Evolutionary conservation across 2,888 invertebrate species (phyloP).

Genomic region (Orgyia antiqua): DNA sequence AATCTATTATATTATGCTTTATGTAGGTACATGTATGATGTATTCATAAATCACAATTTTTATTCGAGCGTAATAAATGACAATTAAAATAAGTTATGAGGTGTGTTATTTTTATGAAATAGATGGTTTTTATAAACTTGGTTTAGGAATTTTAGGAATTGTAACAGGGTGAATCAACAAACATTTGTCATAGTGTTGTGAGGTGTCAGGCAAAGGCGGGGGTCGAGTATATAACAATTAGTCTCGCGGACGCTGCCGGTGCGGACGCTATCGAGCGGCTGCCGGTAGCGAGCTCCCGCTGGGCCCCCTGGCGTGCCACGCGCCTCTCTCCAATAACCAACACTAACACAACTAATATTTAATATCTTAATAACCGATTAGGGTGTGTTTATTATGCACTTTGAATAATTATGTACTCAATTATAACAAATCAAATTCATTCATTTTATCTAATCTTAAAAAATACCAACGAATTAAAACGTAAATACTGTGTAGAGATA

Average conservation of each 20-base stretch:
- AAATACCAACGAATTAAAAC: slow-evolving; percentile 16
- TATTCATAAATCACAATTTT: slow-evolving; percentile 24
- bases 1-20: slow-evolving; percentile 57
- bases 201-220: slow-evolving; percentile 35
- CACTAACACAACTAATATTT: slow-evolving; percentile 50
- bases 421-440: slow-evolving; percentile 41
- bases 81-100: no score
- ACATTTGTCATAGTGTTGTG: slow-evolving; percentile 38
- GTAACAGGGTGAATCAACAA: slow-evolving; percentile 3
- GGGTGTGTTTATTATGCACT: slow-evolving; percentile 56
- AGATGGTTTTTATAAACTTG: not conserved
- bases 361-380: slow-evolving; percentile 74
- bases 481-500: no score
- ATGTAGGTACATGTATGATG: slow-evolving; percentile 43
- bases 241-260: slow-evolving; percentile 31
- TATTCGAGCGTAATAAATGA: slow-evolving; percentile 18
- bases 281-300: slow-evolving; percentile 67
- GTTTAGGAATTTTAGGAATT: not conserved
- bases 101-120: not conserved
- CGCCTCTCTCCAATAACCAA: slow-evolving; percentile 35
- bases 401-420: slow-evolving; percentile 59
- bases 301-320: slow-evolving; percentile 58
- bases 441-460: slow-evolving; percentile 22
- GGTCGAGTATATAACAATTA: slow-evolving; percentile 55
- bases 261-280: slow-evolving; percentile 27